phyloP scores from a whole-genome alignment of 2,113 vertebrate species.

The Lophura nycthemera region DNA sequence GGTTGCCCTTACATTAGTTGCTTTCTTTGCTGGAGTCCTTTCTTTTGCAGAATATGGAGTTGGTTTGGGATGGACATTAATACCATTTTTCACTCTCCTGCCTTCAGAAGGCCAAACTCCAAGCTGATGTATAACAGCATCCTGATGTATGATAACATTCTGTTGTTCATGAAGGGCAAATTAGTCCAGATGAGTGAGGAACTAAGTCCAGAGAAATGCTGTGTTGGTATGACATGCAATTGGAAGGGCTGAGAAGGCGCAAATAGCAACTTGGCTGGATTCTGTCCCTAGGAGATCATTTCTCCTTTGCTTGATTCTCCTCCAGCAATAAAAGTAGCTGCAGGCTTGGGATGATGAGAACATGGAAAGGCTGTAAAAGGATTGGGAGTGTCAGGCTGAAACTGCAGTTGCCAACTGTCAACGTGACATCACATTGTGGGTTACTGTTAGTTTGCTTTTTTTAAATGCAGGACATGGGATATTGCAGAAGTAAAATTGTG shows the following conservation, averaged over 20 bases:
- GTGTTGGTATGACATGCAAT: neutral
- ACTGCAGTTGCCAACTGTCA: neutral
- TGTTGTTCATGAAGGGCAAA: neutral
- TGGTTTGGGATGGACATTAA: neutral
- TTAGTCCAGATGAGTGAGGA: neutral
- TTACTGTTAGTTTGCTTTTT: conserved; percentile 20
- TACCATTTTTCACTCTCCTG: neutral
- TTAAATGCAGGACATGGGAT: conserved; percentile 70
- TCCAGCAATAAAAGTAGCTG: neutral
- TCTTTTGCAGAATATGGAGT: neutral
- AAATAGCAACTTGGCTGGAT: neutral
- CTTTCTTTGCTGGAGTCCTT: neutral
- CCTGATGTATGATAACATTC: neutral
- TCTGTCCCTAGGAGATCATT: neutral
- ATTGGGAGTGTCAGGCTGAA: neutral
- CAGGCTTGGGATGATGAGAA: neutral
- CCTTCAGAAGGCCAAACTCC: conserved; percentile 1
- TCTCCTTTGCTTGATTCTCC: neutral
- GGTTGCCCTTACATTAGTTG: neutral
- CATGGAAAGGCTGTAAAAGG: neutral
- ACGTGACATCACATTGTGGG: neutral
- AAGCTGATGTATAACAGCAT: neutral
- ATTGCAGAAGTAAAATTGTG: conserved; percentile 58
- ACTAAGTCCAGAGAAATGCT: neutral
- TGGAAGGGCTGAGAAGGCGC: neutral